These are phyloP conservation scores for Notolepis coatsorum DNA, from an alignment of 2,797 vertebrate genomes.

Conservation along the genomic window DNA sequence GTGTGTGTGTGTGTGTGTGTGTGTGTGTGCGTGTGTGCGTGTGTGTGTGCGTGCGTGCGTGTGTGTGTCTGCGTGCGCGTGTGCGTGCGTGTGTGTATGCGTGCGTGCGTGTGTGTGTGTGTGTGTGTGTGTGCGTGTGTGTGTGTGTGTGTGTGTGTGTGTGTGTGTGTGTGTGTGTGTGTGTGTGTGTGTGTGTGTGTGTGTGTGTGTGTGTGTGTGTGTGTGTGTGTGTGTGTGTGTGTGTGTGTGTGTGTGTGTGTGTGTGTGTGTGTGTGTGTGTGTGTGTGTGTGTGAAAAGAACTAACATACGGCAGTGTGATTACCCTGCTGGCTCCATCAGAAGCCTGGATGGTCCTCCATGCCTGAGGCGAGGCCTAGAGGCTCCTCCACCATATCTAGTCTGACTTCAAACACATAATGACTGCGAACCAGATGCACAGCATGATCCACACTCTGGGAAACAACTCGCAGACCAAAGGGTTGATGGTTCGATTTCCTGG, in stretches of 20 bases:
- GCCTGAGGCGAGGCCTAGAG: slow-evolving; percentile 55
- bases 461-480: slow-evolving; percentile 1
- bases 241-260: background rate
- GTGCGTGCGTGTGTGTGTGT: background rate
- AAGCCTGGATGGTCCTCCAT: slow-evolving; percentile 22
- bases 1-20: too few relatives aligned
- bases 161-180: background rate
- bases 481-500: slow-evolving; percentile 22
- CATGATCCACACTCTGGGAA: background rate
- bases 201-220: background rate
- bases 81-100: background rate
- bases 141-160: slow-evolving; percentile 5
- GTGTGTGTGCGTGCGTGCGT: too few relatives aligned
- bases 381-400: slow-evolving; percentile 32
- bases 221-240: slow-evolving; percentile 4
- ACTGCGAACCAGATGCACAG: background rate
- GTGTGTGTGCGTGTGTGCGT: too few relatives aligned
- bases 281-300: background rate
- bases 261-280: slow-evolving; percentile 1
- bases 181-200: background rate
- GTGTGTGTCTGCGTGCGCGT: too few relatives aligned
- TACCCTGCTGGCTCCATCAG: slow-evolving; percentile 31
- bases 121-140: slow-evolving; percentile 5
- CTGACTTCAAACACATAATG: slow-evolving; percentile 15
- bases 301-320: too few relatives aligned